Base-by-base conservation (phyloP, 2,113 vertebrate genomes). In the Hippocampus guttulatus region DNA sequence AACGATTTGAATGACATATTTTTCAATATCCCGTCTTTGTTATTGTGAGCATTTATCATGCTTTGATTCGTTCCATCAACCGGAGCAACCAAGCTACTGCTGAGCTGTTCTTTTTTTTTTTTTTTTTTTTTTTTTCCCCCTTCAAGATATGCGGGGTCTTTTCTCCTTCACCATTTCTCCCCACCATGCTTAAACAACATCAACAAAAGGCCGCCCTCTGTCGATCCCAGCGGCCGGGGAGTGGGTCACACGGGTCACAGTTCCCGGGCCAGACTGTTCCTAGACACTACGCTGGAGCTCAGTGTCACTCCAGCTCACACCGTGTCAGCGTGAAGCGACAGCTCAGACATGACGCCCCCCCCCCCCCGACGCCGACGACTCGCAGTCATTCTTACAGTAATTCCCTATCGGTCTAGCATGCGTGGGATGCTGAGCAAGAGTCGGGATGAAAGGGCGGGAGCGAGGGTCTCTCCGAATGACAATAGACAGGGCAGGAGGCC, bases 281-380 rank as follows among this genome's bases (percentile, higher is more conserved):
- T 81, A 79, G 88, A 89, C 84, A 78, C 75, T 64, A 68, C 41
- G 75, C 81, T 68, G 69, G 75, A 81, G 88, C 81, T 89, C 84
- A 85, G 86, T 87, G 90, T 91, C 90, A 90, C 85, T 89, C 86
- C 73, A 54, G 79, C 87, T 87, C 79, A 85, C 69, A 88, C 85
- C 81, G 84, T 88, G 88, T 88, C 87, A 89, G 82, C 80, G 69
- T 91, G 88, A 89, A 86, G 84, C 88, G 87, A 89, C 85, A 86
- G 81, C 73, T 82, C 75, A 78, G 81, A 83, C 83, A 75, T 68
- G 81, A 75, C 70, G 52, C 60, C 68, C 74, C 20, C 55, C 70
- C n/a, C 41, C 62, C 30, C 38, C 67, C 70, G 63, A 20, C 72
- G 57, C 63, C 69, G 62, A 41, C 65, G 0, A 57, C 78, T 77